These are phyloP conservation scores for Ellobius talpinus DNA, from an alignment of 2,113 vertebrate species.

Conservation along the genomic window DNA sequence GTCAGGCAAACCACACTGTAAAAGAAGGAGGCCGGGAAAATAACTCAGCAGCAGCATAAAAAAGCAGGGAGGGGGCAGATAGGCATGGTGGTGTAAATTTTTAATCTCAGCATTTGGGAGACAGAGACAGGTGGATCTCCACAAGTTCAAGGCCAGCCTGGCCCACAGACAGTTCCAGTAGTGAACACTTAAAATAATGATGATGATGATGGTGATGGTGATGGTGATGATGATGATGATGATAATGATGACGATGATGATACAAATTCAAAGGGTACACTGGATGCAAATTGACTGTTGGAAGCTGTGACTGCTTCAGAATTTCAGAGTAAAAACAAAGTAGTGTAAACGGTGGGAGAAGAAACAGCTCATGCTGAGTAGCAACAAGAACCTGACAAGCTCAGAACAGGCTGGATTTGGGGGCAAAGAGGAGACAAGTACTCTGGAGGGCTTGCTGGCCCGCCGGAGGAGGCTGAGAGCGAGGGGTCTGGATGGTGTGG, in stretches of 20 bases:
- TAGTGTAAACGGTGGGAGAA: background rate
- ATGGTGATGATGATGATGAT: too few relatives aligned
- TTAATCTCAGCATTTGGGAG: background rate
- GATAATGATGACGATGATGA: background rate
- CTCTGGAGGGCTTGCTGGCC: background rate
- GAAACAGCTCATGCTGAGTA: background rate
- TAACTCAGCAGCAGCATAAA: background rate
- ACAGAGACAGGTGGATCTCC: background rate
- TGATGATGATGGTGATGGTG: too few relatives aligned
- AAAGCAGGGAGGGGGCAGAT: rapidly evolving
- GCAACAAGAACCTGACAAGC: background rate
- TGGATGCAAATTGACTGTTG: background rate
- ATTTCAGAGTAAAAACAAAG: background rate
- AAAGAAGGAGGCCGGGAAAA: background rate
- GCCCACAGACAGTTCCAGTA: background rate
- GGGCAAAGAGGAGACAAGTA: background rate
- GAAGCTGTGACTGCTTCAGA: background rate
- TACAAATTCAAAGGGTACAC: background rate
- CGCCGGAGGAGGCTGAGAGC: background rate
- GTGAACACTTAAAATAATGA: background rate
- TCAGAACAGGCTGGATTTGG: background rate
- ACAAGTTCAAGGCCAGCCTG: background rate
- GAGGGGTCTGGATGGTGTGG: too few relatives aligned
- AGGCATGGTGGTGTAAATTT: background rate
- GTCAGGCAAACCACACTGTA: background rate